These are phyloP conservation scores for Crossocerus cetratus DNA, from an alignment of 2,888 invertebrate species.

Conservation along the genomic window DNA sequence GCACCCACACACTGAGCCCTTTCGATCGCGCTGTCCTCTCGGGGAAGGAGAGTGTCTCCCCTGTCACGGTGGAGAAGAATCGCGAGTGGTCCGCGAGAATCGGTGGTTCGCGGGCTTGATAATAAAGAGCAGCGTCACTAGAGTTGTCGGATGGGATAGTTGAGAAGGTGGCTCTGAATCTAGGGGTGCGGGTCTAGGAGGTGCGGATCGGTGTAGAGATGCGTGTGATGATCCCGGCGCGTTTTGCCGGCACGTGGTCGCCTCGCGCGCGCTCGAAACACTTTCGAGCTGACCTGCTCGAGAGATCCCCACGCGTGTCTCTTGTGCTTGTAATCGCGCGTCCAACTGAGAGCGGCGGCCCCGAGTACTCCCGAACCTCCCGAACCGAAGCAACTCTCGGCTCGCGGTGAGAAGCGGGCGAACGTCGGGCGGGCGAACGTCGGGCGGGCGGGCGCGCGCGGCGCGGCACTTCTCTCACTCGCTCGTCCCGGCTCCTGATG, in stretches of 20 bases:
- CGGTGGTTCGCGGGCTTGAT: not conserved
- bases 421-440: too few relatives aligned
- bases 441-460: conserved; percentile 49
- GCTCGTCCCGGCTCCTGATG: conserved; percentile 28
- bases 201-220: not conserved
- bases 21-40: conserved; percentile 19
- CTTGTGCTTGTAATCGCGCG: conserved; percentile 74
- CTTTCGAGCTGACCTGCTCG: conserved; percentile 51
- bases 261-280: conserved; percentile 45
- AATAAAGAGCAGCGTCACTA: not conserved
- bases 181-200: not conserved
- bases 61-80: not conserved
- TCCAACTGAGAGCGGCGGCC: conserved; percentile 67
- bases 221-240: conserved; percentile 24
- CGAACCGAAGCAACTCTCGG: conserved; percentile 49
- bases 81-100: not conserved
- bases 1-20: conserved; percentile 51
- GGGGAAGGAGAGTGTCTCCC: not conserved
- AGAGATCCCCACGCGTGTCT: conserved; percentile 65
- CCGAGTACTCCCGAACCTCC: conserved; percentile 57
- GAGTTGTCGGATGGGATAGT: not conserved
- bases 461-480: conserved; percentile 32
- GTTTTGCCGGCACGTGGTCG: conserved; percentile 63
- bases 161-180: too few relatives aligned
- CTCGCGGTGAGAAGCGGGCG: conserved; percentile 15